Conservation (phyloP, 2,888 invertebrate species). For the Lasiommata megera region DNA sequence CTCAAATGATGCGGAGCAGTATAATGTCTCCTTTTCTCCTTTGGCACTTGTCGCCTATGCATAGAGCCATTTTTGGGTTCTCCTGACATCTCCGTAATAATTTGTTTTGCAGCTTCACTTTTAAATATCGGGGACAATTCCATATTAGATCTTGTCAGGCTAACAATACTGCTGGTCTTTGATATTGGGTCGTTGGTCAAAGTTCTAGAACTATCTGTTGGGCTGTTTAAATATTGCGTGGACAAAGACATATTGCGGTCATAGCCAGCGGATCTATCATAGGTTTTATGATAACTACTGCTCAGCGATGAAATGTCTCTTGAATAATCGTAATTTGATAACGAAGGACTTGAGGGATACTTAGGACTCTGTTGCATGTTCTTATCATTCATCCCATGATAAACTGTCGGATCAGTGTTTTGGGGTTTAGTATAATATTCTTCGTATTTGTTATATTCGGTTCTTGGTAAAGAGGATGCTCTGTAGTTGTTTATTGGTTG, state of each 20-base stretch:
- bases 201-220: conserved; percentile 69
- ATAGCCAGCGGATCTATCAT: conserved; percentile 55
- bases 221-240: conserved; percentile 71
- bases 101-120: conserved; percentile 92
- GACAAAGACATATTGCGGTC: conserved; percentile 66
- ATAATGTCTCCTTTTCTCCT: conserved; percentile 91
- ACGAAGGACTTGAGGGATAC: conserved; percentile 71
- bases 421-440: conserved; percentile 60
- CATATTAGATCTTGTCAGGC: conserved; percentile 69
- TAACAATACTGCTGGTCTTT: conserved; percentile 72
- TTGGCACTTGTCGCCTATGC: conserved; percentile 87
- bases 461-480: conserved; percentile 79
- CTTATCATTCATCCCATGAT: conserved; percentile 54
- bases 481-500: conserved; percentile 64
- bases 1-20: conserved; percentile 91
- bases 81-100: conserved; percentile 89
- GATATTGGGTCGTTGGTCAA: conserved; percentile 73
- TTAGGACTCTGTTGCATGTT: conserved; percentile 72
- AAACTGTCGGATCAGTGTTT: conserved; percentile 52
- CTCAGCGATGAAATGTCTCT: conserved; percentile 67
- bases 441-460: conserved; percentile 62
- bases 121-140: conserved; percentile 91
- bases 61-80: conserved; percentile 81
- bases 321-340: conserved; percentile 72
- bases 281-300: conserved; percentile 67